Percentiles rank a stretch among this genome's conserved stretches.
These are phyloP conservation scores for Ips nitidus DNA, from an alignment of 1,140 invertebrate species.

Conservation along the genomic window DNA sequence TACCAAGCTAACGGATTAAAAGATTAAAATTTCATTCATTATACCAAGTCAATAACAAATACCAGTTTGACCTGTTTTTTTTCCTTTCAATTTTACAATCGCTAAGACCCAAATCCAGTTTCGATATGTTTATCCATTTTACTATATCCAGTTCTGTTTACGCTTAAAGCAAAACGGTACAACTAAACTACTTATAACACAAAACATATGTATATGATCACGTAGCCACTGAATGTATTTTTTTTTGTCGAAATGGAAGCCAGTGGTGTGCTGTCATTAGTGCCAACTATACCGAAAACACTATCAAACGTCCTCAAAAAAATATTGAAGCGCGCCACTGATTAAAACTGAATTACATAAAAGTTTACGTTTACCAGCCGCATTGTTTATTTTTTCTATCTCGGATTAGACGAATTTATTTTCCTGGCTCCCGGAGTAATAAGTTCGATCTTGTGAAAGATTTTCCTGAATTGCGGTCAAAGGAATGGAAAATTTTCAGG, in stretches of 20 bases:
- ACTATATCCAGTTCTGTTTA: slow-evolving; percentile 30
- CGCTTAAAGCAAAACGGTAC: slow-evolving; percentile 20
- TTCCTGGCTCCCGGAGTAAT: slow-evolving; percentile 20
- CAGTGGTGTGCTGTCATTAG: slow-evolving; percentile 10
- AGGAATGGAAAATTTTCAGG: slow-evolving; percentile 18
- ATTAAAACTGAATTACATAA: no score
- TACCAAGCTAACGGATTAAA: neutral
- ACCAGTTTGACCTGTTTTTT: neutral
- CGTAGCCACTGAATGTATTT: slow-evolving; percentile 19
- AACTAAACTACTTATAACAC: slow-evolving; percentile 31
- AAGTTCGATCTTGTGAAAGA: slow-evolving; percentile 23
- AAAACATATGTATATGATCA: slow-evolving; percentile 31
- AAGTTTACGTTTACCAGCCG: slow-evolving; percentile 3
- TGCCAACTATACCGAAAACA: no score
- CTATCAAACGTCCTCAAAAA: no score
- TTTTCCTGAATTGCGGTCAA: slow-evolving; percentile 18
- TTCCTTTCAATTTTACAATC: neutral
- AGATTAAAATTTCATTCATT: slow-evolving; percentile 1
- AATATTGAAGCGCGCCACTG: no score
- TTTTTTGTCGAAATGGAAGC: neutral
- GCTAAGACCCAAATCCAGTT: slow-evolving; percentile 20
- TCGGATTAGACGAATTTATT: slow-evolving; percentile 26
- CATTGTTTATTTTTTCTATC: slow-evolving; percentile 27
- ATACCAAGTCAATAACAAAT: neutral
- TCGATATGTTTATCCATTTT: slow-evolving; percentile 15